Percentiles rank a stretch among this genome's conserved stretches.
These are phyloP conservation scores for Antennarius maculatus DNA, from an alignment of 2,797 vertebrate species.

Conservation along the genomic window DNA sequence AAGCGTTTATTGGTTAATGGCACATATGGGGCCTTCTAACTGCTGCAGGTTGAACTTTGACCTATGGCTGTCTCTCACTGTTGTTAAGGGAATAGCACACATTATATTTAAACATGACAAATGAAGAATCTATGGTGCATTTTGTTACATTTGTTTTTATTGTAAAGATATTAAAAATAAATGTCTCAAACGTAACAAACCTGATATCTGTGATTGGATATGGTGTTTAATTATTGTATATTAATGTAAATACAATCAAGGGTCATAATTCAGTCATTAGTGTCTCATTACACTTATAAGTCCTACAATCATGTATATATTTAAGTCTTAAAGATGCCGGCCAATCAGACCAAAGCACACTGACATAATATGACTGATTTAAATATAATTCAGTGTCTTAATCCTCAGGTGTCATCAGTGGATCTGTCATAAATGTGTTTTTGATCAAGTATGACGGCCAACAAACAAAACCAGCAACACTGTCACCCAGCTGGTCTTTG, in stretches of 20 bases:
- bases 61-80: constrained; percentile 40
- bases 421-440: background rate
- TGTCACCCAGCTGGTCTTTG: constrained; percentile 2
- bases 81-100: constrained; percentile 17
- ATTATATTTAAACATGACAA: constrained; percentile 16
- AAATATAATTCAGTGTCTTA: background rate
- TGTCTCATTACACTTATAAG: background rate
- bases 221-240: background rate
- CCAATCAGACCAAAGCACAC: background rate
- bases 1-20: constrained; percentile 33
- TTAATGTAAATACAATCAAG: constrained; percentile 28
- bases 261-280: constrained; percentile 12
- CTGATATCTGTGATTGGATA: constrained; percentile 17
- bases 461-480: constrained; percentile 8
- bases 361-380: background rate
- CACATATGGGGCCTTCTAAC: constrained; percentile 65
- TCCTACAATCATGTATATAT: background rate
- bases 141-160: constrained; percentile 69
- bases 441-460: background rate
- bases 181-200: constrained; percentile 50
- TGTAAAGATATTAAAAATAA: constrained; percentile 65
- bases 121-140: constrained; percentile 57
- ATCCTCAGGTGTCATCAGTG: background rate
- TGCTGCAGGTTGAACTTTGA: constrained; percentile 52
- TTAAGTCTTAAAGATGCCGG: constrained; percentile 5